These are phyloP conservation scores for Aplysia californica DNA, from an alignment of 1,140 invertebrate genomes.

Conservation along the genomic window DNA sequence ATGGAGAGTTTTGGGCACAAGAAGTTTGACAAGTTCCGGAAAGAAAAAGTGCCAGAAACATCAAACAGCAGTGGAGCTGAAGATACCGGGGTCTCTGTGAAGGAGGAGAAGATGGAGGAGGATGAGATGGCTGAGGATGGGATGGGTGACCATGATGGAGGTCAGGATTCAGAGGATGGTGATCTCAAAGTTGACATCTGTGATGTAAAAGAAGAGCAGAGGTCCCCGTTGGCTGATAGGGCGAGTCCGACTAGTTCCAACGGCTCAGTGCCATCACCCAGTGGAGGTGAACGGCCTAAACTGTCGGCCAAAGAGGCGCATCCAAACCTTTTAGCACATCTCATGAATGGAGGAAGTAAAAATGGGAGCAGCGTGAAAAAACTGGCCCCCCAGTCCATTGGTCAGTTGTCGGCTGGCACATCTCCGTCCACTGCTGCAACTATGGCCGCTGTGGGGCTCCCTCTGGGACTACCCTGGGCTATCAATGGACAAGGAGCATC, in stretches of 20 bases:
- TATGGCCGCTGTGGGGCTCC: neutral
- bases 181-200: constrained; percentile 19
- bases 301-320: constrained; percentile 58
- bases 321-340: constrained; percentile 58
- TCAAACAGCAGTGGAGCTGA: no score
- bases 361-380: neutral
- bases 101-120: constrained; percentile 32
- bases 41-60: no score
- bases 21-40: constrained; percentile 63
- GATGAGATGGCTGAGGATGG: constrained; percentile 28
- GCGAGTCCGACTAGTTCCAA: neutral
- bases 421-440: neutral
- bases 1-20: constrained; percentile 55
- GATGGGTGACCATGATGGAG: neutral
- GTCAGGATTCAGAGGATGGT: neutral
- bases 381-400: neutral
- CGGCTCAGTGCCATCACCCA: constrained; percentile 10
- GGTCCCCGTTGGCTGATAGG: neutral
- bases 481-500: neutral
- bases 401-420: neutral
- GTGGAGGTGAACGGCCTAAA: constrained; percentile 24
- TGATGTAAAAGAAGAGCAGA: constrained; percentile 8
- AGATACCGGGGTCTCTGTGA: no score
- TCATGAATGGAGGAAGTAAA: constrained; percentile 32
- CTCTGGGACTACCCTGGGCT: neutral